phyloP scores from a whole-genome alignment of 2,888 invertebrate genomes.

The Drosophila bunnanda region DNA sequence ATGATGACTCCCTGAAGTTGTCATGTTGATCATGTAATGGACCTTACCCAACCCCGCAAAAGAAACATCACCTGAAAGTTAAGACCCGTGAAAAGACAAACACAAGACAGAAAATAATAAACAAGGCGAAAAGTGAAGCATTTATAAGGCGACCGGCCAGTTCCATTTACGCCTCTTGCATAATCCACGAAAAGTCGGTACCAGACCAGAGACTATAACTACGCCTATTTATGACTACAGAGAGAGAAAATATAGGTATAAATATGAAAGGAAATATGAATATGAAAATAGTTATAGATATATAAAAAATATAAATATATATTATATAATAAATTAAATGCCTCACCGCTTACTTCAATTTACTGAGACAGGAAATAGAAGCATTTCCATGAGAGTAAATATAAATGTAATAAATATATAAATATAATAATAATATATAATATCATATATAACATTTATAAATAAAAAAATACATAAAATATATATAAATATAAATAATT shows the following conservation, averaged over 20 bases:
- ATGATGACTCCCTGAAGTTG: neutral
- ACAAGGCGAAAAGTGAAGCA: slow-evolving; percentile 22
- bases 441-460: too few relatives aligned
- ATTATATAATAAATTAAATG: too few relatives aligned
- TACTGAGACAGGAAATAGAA: too few relatives aligned
- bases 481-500: too few relatives aligned
- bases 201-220: slow-evolving; percentile 10
- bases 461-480: too few relatives aligned
- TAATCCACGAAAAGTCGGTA: slow-evolving; percentile 14
- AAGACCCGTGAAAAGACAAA: slow-evolving; percentile 9
- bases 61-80: slow-evolving; percentile 3
- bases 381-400: too few relatives aligned
- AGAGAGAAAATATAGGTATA: neutral
- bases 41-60: slow-evolving; percentile 12
- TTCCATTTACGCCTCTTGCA: slow-evolving; percentile 28
- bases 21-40: slow-evolving; percentile 23
- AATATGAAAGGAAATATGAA: neutral
- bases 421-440: too few relatives aligned
- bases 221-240: slow-evolving; percentile 4
- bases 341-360: too few relatives aligned
- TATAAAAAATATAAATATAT: too few relatives aligned
- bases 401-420: too few relatives aligned
- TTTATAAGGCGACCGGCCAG: slow-evolving; percentile 27
- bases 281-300: neutral
- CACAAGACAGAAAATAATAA: neutral